These are phyloP conservation scores for Bubo scandiacus DNA, from an alignment of 2,113 vertebrate genomes.

Conservation along the genomic window DNA sequence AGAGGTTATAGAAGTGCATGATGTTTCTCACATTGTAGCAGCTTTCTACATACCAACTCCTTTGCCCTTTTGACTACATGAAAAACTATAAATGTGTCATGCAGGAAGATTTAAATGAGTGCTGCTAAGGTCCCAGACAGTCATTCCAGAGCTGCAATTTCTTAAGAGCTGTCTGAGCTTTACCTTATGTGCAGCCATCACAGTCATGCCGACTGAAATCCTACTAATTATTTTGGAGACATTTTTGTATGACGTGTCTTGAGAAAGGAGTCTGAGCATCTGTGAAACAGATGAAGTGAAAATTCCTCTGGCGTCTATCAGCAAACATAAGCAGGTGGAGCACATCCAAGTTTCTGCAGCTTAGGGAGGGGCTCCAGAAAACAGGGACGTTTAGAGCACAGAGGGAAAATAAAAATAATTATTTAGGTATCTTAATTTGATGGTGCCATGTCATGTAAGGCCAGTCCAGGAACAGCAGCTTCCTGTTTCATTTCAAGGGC, in stretches of 20 bases:
- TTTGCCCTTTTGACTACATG: constrained; percentile 10
- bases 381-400: neutral
- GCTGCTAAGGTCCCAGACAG: constrained; percentile 11
- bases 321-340: constrained; percentile 29
- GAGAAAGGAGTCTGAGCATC: constrained; percentile 30
- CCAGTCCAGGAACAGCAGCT: neutral
- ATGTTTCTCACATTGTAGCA: constrained; percentile 38
- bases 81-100: constrained; percentile 41
- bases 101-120: constrained; percentile 30
- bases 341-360: constrained; percentile 17
- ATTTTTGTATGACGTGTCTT: constrained; percentile 20
- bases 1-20: neutral
- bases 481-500: neutral
- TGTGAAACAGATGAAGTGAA: constrained; percentile 40
- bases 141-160: constrained; percentile 17
- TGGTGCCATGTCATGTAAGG: neutral
- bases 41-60: constrained; percentile 29
- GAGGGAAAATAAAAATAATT: neutral
- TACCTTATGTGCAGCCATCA: constrained; percentile 7
- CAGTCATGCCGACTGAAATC: neutral
- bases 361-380: neutral
- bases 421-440: neutral
- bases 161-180: constrained; percentile 32
- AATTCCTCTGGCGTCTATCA: constrained; percentile 17
- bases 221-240: constrained; percentile 32